phyloP scores from a whole-genome alignment of 2,797 vertebrate species.

The Octomys mimax region DNA sequence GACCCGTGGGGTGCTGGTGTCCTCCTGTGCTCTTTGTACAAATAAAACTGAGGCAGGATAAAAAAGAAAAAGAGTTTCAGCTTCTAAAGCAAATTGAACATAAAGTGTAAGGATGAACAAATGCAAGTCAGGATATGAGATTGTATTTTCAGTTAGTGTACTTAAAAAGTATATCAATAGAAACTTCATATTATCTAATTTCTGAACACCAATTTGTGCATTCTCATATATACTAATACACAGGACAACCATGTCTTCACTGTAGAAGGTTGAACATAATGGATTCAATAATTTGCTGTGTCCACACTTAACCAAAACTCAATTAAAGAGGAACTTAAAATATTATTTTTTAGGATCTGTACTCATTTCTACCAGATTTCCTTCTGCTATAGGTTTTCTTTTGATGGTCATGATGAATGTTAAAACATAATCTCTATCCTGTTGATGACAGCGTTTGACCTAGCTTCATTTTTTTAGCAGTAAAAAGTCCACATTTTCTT shows the following conservation, averaged over 20 bases:
- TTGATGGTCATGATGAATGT: constrained; percentile 59
- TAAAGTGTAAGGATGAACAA: constrained; percentile 31
- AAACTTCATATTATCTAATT: constrained; percentile 40
- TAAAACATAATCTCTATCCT: constrained; percentile 59
- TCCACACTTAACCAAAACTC: neutral
- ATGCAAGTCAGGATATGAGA: neutral
- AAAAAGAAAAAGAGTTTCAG: neutral
- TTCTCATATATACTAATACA: neutral
- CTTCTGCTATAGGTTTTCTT: neutral
- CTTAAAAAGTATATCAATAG: neutral
- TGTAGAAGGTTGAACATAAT: neutral
- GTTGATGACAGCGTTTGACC: constrained; percentile 64
- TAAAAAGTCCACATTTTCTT: constrained; percentile 69
- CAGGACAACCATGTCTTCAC: neutral
- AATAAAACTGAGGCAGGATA: no score
- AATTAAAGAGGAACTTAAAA: neutral
- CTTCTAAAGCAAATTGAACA: constrained; percentile 53
- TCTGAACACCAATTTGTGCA: constrained; percentile 13
- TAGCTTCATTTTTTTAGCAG: constrained; percentile 36
- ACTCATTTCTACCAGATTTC: constrained; percentile 30
- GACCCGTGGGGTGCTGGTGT: no score
- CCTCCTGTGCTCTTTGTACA: no score
- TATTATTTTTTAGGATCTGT: neutral
- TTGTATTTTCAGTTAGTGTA: constrained; percentile 14
- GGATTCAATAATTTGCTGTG: neutral